Percentiles rank a stretch among this genome's conserved stretches.
Conservation (phyloP, 2,797 vertebrate species). For the Brachyrhaphis roseni region DNA sequence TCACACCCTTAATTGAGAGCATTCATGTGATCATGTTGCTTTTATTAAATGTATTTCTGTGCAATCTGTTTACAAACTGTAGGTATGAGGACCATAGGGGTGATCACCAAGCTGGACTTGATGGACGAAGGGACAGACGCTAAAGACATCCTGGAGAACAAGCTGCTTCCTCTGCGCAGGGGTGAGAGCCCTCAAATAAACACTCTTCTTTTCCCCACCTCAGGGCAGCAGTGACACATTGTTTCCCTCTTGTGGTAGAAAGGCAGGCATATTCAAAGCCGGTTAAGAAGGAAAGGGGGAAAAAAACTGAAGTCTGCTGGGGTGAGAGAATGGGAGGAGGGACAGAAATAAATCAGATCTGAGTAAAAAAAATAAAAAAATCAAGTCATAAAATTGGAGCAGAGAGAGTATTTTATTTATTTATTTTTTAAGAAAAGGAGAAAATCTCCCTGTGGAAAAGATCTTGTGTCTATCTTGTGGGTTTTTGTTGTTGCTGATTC, state of each 20-base stretch:
- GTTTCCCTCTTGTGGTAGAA: slow-evolving; percentile 81
- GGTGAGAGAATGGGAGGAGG: neutral
- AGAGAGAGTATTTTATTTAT: slow-evolving; percentile 3
- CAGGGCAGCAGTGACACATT: slow-evolving; percentile 31
- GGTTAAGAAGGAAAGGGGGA: neutral
- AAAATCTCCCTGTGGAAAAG: slow-evolving; percentile 70
- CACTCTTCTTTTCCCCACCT: neutral
- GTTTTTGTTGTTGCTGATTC: slow-evolving; percentile 76
- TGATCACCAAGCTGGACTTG: slow-evolving; percentile 96
- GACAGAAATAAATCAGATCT: slow-evolving; percentile 19
- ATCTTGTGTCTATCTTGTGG: slow-evolving; percentile 70
- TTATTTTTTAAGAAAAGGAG: slow-evolving; percentile 22
- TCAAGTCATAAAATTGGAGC: slow-evolving; percentile 28
- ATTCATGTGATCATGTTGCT: neutral
- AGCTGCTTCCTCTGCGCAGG: slow-evolving; percentile 76
- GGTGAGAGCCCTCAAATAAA: slow-evolving; percentile 48
- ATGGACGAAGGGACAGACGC: slow-evolving; percentile 90
- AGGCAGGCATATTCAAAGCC: slow-evolving; percentile 14
- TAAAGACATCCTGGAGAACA: slow-evolving; percentile 78
- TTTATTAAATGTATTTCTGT: neutral
- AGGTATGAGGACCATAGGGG: slow-evolving; percentile 90
- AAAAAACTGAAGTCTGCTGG: neutral
- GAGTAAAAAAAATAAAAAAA: slow-evolving; percentile 13
- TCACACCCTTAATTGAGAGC: neutral
- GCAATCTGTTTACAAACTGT: neutral